Base-by-base conservation (phyloP, 2,888 invertebrate genomes). In the Lithodes maja region DNA sequence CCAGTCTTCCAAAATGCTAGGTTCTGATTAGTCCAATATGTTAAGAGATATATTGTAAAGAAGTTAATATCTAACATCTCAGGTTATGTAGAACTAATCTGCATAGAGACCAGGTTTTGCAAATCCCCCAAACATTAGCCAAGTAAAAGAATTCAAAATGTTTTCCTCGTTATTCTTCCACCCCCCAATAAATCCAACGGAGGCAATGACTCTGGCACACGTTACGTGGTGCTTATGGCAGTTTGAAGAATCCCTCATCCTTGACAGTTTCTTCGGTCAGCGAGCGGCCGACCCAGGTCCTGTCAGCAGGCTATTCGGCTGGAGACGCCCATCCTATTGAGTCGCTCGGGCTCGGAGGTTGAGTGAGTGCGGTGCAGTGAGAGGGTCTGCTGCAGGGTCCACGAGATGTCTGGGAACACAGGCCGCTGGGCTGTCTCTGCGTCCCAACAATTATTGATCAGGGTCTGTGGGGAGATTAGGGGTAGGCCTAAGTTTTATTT, bases 341-440 rank as follows among this genome's bases (percentile, higher is more conserved):
- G 85, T 75, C 91, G 81, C 83, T 91, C 90, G 12, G 92, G 92
- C 78, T 92, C 92, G 2, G 92, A 92, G 17, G 92, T 91, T 53
- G 91, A 91, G 79, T 91, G 91, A 7, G 91, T 79, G 15, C 91
- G 80, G 80, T 91, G 86, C 55, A 92, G 87, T n/a, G 91, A 90
- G 3, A 91, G 78, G 12, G 90, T 90, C 80, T 91, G 91, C 83
- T 90, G 88, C 54, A 92, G 85, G 3, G 86, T 86, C 15, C 80
- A 68, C 1, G 90, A 89, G 52, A 92, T 85, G 69, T 90, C 85
- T 3, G 91, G 89, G 53, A 92, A 91, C 12, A 88, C 86, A 15
- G 92, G 91, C 1, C 92, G 84, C 75, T 90, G 90, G 15, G 87
- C 83, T 12, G 91, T 53, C 49, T 85, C 82, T 1, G 80, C 69